Evolutionary conservation across 1,140 invertebrate genomes (phyloP).

Genomic region (Cydia splendana): DNA sequence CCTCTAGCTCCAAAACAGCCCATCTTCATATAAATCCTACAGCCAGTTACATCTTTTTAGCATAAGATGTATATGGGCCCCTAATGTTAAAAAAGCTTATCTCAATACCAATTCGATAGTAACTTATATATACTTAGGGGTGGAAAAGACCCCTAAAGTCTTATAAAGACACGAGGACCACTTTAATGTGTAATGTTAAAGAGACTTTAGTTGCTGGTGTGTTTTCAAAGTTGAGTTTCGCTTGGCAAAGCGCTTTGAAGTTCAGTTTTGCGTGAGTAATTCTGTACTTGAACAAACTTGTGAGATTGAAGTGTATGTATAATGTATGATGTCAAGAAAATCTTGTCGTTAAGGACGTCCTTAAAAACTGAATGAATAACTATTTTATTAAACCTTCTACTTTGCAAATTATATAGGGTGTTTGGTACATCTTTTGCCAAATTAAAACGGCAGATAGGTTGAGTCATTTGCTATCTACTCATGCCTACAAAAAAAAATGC

Average conservation of each 20-base stretch:
- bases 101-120: not conserved
- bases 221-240: not conserved
- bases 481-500: too few species aligned
- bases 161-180: constrained; percentile 3
- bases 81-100: constrained; percentile 1
- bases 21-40: not conserved
- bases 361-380: too few species aligned
- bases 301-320: not conserved
- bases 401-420: too few species aligned
- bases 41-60: not conserved
- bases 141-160: not conserved
- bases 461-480: too few species aligned
- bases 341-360: too few species aligned
- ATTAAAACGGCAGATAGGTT: too few species aligned
- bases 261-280: not conserved
- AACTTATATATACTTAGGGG: not conserved
- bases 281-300: not conserved
- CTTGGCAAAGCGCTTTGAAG: not conserved
- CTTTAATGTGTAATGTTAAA: constrained; percentile 2
- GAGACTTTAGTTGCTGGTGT: not conserved
- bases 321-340: too few species aligned
- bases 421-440: too few species aligned
- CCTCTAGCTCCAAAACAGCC: not conserved
- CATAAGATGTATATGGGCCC: not conserved
- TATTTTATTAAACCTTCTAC: too few species aligned